Conservation (phyloP, 2,888 invertebrate genomes). For the Molorchus minor region DNA sequence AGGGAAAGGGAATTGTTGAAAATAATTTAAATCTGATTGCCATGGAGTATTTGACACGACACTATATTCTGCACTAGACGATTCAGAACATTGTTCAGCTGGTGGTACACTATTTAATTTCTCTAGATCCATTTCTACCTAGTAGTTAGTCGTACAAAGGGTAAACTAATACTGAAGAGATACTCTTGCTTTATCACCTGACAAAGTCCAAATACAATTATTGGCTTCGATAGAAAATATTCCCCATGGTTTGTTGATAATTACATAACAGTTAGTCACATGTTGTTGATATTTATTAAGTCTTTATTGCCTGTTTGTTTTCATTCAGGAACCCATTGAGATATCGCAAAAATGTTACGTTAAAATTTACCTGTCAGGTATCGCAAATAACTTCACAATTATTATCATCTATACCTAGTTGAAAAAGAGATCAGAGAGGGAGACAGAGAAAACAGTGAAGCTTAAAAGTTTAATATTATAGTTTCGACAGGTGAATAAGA, state of each 20-base stretch:
- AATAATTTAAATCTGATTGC: neutral
- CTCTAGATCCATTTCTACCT: neutral
- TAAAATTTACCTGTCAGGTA: too few relatives aligned
- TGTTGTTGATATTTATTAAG: slow-evolving; percentile 1
- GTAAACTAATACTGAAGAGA: neutral
- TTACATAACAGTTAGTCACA: slow-evolving; percentile 9
- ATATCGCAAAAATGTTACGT: too few relatives aligned
- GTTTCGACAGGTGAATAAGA: too few relatives aligned
- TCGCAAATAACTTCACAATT: too few relatives aligned
- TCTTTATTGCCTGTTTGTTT: neutral
- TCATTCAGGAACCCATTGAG: neutral
- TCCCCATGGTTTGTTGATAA: neutral
- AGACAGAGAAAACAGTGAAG: too few relatives aligned
- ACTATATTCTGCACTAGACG: too few relatives aligned
- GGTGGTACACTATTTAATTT: neutral
- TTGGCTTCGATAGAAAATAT: neutral
- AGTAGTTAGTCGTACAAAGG: neutral
- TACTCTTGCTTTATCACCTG: neutral
- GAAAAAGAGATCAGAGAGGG: too few relatives aligned
- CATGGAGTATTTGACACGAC: too few relatives aligned
- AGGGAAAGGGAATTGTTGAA: too few relatives aligned
- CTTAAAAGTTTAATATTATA: too few relatives aligned
- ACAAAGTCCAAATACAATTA: neutral
- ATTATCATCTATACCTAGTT: too few relatives aligned
- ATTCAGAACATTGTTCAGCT: neutral